Conservation (phyloP, 2,113 vertebrate genomes). For the Andinoacara biseriatus region DNA sequence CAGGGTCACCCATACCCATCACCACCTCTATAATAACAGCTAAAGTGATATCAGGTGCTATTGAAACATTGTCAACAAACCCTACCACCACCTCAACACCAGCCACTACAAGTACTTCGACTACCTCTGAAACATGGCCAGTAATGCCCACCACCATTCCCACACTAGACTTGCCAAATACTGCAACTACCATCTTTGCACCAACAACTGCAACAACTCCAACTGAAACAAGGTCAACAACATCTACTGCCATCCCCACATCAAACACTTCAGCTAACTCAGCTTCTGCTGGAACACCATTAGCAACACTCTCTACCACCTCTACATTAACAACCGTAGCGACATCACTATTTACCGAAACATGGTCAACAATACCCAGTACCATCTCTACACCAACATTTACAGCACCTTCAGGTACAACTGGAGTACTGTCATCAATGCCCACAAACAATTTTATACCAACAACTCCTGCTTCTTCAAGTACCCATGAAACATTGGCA, state of each 20-base stretch:
- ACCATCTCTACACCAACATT: rapidly evolving
- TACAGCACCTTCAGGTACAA: background rate
- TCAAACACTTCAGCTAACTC: rapidly evolving
- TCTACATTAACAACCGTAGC: background rate
- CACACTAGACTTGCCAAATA: too few relatives aligned
- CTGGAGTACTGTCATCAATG: background rate
- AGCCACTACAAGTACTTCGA: background rate
- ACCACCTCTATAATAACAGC: too few relatives aligned
- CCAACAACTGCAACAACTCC: background rate
- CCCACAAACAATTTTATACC: background rate
- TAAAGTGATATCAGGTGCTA: too few relatives aligned
- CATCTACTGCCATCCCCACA: background rate
- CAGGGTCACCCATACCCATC: background rate
- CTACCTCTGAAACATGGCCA: background rate
- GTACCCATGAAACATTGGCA: background rate
- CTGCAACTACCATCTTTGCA: background rate
- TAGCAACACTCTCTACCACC: background rate
- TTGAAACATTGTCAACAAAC: too few relatives aligned
- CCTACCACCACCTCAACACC: background rate
- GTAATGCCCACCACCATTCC: background rate
- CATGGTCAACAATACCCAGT: background rate
- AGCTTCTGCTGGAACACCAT: background rate
- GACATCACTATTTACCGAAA: background rate
- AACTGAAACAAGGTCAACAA: background rate
- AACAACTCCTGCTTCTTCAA: background rate